These are phyloP conservation scores for Hyperopisus bebe DNA, from an alignment of 2,113 vertebrate genomes.

Conservation along the genomic window DNA sequence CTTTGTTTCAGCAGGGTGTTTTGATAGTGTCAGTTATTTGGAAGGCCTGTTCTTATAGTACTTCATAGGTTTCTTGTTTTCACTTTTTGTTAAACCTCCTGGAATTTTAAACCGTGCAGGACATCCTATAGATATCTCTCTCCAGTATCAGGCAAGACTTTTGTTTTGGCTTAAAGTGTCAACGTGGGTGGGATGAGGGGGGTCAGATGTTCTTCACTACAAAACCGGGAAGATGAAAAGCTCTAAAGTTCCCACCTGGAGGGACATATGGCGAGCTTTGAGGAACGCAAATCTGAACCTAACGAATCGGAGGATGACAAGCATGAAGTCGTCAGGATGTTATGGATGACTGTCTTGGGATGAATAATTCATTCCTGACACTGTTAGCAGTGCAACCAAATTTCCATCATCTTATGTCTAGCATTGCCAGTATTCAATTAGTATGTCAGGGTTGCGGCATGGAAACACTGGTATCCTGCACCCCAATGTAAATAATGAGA, in stretches of 20 bases:
- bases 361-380: not conserved
- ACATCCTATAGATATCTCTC: not conserved
- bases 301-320: not conserved
- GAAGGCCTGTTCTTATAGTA: not conserved
- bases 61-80: not conserved
- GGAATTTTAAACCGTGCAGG: not conserved
- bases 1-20: not conserved
- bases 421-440: not conserved
- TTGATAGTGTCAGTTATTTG: not conserved
- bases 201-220: not conserved
- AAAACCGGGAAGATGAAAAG: not conserved
- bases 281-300: not conserved
- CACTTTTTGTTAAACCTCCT: not conserved
- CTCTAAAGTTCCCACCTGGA: not conserved
- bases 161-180: not conserved
- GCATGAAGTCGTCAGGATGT: not conserved
- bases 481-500: slow-evolving; percentile 25
- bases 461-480: not conserved
- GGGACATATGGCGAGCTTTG: not conserved
- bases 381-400: not conserved
- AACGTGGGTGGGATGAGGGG: not conserved
- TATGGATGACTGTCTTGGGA: not conserved
- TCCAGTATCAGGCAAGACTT: not conserved
- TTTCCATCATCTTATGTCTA: not conserved
- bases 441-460: not conserved